These are phyloP conservation scores for Callyntrura sp. DNA, from an alignment of 2,888 invertebrate genomes.

Conservation along the genomic window DNA sequence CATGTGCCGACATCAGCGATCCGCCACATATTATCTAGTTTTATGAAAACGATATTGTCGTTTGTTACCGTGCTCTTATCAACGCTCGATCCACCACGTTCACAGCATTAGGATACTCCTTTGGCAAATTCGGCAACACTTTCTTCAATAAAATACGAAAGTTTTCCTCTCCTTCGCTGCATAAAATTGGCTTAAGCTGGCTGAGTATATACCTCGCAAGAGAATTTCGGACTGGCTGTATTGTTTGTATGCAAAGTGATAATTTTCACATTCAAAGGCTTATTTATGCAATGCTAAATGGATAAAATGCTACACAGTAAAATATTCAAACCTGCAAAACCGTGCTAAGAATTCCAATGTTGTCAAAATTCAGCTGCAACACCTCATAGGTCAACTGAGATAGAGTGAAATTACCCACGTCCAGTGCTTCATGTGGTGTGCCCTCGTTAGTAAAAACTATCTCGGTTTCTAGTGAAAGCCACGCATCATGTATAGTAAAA, in stretches of 20 bases:
- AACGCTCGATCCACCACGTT: constrained; percentile 94
- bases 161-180: constrained; percentile 37
- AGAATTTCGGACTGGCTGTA: constrained; percentile 46
- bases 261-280: not conserved
- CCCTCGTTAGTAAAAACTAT: constrained; percentile 85
- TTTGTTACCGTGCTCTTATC: constrained; percentile 89
- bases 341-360: constrained; percentile 91
- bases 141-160: constrained; percentile 24
- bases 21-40: not conserved
- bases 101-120: constrained; percentile 92
- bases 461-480: constrained; percentile 88
- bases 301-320: not conserved
- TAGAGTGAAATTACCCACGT: constrained; percentile 90
- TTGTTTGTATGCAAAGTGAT: not conserved
- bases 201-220: constrained; percentile 46
- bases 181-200: constrained; percentile 24
- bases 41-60: not conserved
- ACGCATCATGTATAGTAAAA: constrained; percentile 90
- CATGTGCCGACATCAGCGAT: not conserved
- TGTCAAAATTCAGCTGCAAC: constrained; percentile 92
- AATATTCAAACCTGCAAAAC: constrained; percentile 86
- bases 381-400: constrained; percentile 92
- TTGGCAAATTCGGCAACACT: constrained; percentile 38
- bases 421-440: constrained; percentile 87
- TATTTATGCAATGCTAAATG: not conserved